Conservation (phyloP, 30 jellyfish, hydroid and myxozoan species). For the Cassiopea xamachana region DNA sequence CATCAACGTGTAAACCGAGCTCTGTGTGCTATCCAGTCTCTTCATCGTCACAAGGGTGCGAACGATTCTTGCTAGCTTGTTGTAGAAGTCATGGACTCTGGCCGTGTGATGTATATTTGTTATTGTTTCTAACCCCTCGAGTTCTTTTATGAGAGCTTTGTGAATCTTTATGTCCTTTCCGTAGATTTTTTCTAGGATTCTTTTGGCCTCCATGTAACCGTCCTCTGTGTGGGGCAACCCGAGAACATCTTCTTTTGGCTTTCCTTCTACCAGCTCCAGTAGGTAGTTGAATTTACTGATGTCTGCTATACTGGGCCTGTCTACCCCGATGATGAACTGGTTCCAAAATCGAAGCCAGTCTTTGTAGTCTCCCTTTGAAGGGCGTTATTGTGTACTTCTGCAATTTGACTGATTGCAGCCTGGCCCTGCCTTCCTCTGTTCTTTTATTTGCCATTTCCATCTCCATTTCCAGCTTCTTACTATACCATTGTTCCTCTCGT, state of each 20-base stretch:
- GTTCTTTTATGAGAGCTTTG: conserved; percentile 57
- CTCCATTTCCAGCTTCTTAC: conserved; percentile 33
- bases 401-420: conserved; percentile 38
- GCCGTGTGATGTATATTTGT: conserved; percentile 32
- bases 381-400: conserved; percentile 68
- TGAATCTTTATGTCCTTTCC: conserved; percentile 65
- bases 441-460: conserved; percentile 24
- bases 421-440: conserved; percentile 22
- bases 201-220: conserved; percentile 62
- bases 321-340: conserved; percentile 65
- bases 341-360: conserved; percentile 84
- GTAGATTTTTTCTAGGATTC: conserved; percentile 55
- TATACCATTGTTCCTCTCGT: conserved; percentile 36
- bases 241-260: conserved; percentile 73
- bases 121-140: conserved; percentile 45
- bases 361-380: conserved; percentile 75
- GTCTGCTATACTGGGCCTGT: conserved; percentile 63
- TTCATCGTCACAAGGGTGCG: conserved; percentile 62
- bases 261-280: conserved; percentile 72
- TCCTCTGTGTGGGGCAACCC: conserved; percentile 72
- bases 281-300: conserved; percentile 74
- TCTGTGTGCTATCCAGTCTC: conserved; percentile 42
- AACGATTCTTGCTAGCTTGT: conserved; percentile 64
- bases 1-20: conserved; percentile 45
- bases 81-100: conserved; percentile 47